phyloP scores from a whole-genome alignment of 1,140 invertebrate genomes.

The Aphis craccivora region DNA sequence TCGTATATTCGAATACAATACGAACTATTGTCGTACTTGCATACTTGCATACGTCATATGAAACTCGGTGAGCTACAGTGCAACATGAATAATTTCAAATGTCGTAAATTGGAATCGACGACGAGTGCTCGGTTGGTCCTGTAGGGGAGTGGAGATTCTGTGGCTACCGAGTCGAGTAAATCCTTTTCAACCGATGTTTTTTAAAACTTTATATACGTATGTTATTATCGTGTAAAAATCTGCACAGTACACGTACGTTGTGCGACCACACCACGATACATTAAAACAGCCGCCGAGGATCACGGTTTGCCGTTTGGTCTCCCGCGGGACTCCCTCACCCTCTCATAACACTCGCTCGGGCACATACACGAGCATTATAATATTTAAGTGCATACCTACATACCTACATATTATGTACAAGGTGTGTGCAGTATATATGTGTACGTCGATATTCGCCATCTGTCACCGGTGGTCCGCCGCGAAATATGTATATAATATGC shows the following conservation, averaged over 20 bases:
- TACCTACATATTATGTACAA: background rate
- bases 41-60: too few species aligned
- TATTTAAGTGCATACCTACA: background rate
- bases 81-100: background rate
- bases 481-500: background rate
- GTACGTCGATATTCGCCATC: slow-evolving; percentile 36
- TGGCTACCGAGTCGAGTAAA: background rate
- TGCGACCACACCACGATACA: background rate
- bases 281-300: background rate
- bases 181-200: background rate
- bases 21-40: background rate
- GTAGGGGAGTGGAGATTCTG: too few species aligned
- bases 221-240: background rate
- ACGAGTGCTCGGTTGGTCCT: background rate
- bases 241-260: background rate
- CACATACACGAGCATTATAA: background rate
- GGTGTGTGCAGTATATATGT: background rate
- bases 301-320: slow-evolving; percentile 3
- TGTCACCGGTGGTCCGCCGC: slow-evolving; percentile 25
- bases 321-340: background rate
- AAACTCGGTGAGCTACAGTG: background rate
- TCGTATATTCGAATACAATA: background rate
- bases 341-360: background rate
- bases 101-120: background rate
- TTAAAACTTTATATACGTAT: background rate